phyloP scores from a whole-genome alignment of 2,113 vertebrate genomes.

The Ginglymostoma cirratum region DNA sequence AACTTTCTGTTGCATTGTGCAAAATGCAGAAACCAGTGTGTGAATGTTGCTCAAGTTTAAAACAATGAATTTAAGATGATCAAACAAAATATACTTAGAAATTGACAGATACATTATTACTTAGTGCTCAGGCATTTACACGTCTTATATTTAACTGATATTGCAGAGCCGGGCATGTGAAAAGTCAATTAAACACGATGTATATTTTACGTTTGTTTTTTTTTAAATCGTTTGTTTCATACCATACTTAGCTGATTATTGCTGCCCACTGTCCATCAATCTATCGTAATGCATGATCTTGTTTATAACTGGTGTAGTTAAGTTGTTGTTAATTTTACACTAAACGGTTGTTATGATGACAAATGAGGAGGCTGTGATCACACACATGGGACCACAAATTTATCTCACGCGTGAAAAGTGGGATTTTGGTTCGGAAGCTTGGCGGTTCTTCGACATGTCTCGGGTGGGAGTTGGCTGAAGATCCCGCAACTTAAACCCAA shows the following conservation, averaged over 20 bases:
- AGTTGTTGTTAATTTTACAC: constrained; percentile 69
- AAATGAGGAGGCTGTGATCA: constrained; percentile 52
- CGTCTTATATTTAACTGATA: not conserved
- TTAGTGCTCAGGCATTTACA: not conserved
- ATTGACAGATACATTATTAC: not conserved
- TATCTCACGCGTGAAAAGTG: constrained; percentile 45
- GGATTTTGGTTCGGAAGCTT: constrained; percentile 26
- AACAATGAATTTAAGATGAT: not conserved
- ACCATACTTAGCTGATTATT: constrained; percentile 47
- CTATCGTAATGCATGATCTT: constrained; percentile 55
- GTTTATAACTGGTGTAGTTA: constrained; percentile 60
- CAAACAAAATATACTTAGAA: constrained; percentile 8
- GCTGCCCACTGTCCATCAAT: constrained; percentile 56
- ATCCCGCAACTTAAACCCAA: not conserved
- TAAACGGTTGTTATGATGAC: constrained; percentile 66
- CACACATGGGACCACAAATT: constrained; percentile 52
- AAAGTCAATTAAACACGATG: constrained; percentile 19
- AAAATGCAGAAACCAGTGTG: not conserved
- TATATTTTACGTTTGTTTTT: not conserved
- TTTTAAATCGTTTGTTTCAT: not conserved
- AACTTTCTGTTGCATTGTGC: not conserved
- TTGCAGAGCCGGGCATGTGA: not conserved
- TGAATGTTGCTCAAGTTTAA: not conserved
- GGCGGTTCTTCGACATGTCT: not conserved
- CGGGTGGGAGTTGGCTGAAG: not conserved